A percentile compares a stretch with the other conserved stretches of the same genome.
Evolutionary conservation across 2,888 invertebrate genomes (phyloP).

Genomic region (Cinara cedri): DNA sequence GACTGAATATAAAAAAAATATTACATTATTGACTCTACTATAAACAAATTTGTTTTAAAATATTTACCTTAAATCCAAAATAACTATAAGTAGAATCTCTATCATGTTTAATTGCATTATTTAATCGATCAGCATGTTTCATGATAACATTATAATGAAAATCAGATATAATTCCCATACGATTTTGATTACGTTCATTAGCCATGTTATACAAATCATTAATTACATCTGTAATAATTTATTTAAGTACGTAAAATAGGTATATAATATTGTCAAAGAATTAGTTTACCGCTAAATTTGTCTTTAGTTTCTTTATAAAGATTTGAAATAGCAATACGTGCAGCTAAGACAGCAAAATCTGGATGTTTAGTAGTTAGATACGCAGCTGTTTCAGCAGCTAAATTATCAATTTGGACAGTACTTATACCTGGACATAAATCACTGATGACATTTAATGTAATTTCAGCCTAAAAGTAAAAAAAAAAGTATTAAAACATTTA

Average conservation of each 20-base stretch:
- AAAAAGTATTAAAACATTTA: slow-evolving; percentile 34
- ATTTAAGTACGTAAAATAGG: neutral
- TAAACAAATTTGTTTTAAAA: slow-evolving; percentile 5
- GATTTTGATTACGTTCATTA: slow-evolving; percentile 75
- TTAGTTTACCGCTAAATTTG: slow-evolving; percentile 77
- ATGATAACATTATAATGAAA: slow-evolving; percentile 80
- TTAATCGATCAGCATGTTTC: slow-evolving; percentile 84
- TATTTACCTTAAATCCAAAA: slow-evolving; percentile 88
- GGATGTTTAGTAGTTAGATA: slow-evolving; percentile 97
- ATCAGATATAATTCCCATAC: slow-evolving; percentile 85
- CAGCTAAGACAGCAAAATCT: slow-evolving; percentile 90
- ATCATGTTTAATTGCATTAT: slow-evolving; percentile 95
- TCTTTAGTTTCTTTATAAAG: slow-evolving; percentile 98
- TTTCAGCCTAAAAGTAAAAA: slow-evolving; percentile 69
- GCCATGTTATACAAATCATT: slow-evolving; percentile 79
- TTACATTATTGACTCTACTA: neutral
- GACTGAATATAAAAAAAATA: neutral
- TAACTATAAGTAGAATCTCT: slow-evolving; percentile 96
- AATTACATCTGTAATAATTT: slow-evolving; percentile 80
- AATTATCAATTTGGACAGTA: slow-evolving; percentile 94
- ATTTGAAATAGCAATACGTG: slow-evolving; percentile 94
- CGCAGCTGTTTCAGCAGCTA: slow-evolving; percentile 98
- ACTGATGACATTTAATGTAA: slow-evolving; percentile 89
- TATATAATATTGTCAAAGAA: slow-evolving; percentile 1
- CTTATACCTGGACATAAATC: slow-evolving; percentile 96